Base-by-base conservation (phyloP, 2,113 vertebrate species). In the Lonchura striata region DNA sequence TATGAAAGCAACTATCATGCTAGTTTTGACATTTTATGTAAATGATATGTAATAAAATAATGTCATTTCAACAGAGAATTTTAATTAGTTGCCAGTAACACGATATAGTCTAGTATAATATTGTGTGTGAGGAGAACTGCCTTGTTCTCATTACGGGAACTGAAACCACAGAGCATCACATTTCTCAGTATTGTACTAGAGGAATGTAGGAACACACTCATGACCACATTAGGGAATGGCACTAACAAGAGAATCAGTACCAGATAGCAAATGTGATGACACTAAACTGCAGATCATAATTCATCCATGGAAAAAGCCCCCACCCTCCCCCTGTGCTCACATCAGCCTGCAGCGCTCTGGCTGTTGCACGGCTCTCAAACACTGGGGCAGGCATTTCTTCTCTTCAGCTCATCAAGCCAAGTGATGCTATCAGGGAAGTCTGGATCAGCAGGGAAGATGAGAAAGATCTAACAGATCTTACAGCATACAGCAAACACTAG, bases 81-180 rank as follows among this genome's bases (percentile, higher is more conserved):
- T 63, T 92, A 92, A 95, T 95, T 91, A 96, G 78, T 76, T 82
- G 59, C 78, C 87, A 89, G 49, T 87, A 95, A 82, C 65, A 91
- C 6, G 27, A 61, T 83, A 79, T 53, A 87, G 63, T 37, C 74
- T 52, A 50, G 76, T 85, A 64, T 87, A 37, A 75, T 88, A 81
- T 82, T 76, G n/a, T 79, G 39, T 64, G 41, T 85, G 74, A 91
- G 57, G 61, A 87, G 65, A 85, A 6, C 68, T 66, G 88, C 50
- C 78, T 95, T 87, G n/a, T 85, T 95, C 78, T 95, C 74, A 66
- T 91, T 95, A 82, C 35, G 44, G 42, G n/a, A 53, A 35, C 81
- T 85, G 30, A 92, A 95, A 78, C 91, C 72, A 60, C 86, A 86
- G 28, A 88, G 65, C 86, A 71, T 92, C 92, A 21, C 60, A 64